These are phyloP conservation scores for Poeciliopsis occidentalis DNA, from an alignment of 2,113 vertebrate genomes.

Conservation along the genomic window DNA sequence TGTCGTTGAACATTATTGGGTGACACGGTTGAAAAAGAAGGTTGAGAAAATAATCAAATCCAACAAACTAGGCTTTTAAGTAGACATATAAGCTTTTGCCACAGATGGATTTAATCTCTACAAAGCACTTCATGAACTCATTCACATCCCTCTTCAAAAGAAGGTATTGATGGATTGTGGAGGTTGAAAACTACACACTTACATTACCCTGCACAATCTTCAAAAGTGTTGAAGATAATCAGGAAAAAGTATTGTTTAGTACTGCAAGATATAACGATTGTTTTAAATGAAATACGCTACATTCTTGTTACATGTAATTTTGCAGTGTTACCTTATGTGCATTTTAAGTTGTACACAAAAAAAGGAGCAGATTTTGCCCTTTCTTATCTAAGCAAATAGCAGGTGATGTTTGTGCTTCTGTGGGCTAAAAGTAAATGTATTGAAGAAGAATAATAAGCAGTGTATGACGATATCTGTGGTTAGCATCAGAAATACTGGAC, in stretches of 20 bases:
- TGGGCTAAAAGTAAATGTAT: too few species aligned
- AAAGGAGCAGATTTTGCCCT: too few species aligned
- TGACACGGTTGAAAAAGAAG: not conserved
- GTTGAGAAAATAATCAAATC: conserved; percentile 7
- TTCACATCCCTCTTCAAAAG: not conserved
- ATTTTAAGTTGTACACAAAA: too few species aligned
- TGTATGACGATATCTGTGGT: too few species aligned
- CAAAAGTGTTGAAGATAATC: not conserved
- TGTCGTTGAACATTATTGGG: not conserved
- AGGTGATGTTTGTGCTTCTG: too few species aligned
- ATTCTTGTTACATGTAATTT: too few species aligned
- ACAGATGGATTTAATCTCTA: not conserved
- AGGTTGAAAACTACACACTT: not conserved
- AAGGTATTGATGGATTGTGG: not conserved
- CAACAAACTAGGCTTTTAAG: not conserved
- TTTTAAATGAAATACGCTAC: too few species aligned
- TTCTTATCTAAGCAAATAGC: too few species aligned
- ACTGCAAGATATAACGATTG: too few species aligned
- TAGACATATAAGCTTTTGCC: not conserved
- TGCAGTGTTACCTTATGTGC: too few species aligned
- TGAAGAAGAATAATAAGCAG: too few species aligned
- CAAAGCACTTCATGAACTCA: not conserved
- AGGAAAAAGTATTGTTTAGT: not conserved
- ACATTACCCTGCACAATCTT: not conserved
- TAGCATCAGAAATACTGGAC: too few species aligned